phyloP scores from a whole-genome alignment of 1,140 invertebrate species.

The Euglossa dilemma region DNA sequence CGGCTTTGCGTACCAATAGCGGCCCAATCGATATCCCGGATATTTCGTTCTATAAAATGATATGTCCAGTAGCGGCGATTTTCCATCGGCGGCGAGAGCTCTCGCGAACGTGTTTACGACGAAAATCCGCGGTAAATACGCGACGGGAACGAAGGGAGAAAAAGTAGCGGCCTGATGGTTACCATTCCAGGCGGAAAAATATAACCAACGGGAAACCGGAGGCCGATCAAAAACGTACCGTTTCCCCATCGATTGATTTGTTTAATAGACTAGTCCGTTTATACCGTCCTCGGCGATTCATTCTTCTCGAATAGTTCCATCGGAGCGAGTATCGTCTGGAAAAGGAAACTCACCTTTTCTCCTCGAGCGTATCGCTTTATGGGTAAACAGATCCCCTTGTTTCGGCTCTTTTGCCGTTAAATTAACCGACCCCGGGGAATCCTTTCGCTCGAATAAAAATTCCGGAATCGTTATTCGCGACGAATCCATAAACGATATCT shows the following conservation, averaged over 20 bases:
- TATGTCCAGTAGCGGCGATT: background rate
- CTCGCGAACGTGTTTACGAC: background rate
- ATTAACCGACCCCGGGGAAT: slow-evolving; percentile 12
- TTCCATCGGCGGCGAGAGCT: background rate
- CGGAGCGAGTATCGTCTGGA: background rate
- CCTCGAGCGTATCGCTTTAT: slow-evolving; percentile 29
- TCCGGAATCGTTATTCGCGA: slow-evolving; percentile 23
- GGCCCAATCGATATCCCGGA: slow-evolving; percentile 6
- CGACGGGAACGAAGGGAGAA: slow-evolving; percentile 2
- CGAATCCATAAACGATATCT: slow-evolving; percentile 19
- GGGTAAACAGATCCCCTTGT: slow-evolving; percentile 40
- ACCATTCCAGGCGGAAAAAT: slow-evolving; percentile 51
- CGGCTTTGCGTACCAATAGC: background rate
- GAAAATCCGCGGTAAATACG: background rate
- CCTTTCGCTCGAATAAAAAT: background rate
- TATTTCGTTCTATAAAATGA: slow-evolving; percentile 24
- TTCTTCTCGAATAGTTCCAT: background rate
- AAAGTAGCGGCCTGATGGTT: background rate
- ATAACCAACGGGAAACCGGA: slow-evolving; percentile 41
- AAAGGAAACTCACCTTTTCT: slow-evolving; percentile 10
- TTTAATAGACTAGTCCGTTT: slow-evolving; percentile 14
- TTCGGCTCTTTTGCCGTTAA: slow-evolving; percentile 28
- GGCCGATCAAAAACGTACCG: background rate
- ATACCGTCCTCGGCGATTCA: background rate
- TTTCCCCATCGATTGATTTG: slow-evolving; percentile 50